Percentiles rank a stretch among this genome's conserved stretches.
These are phyloP conservation scores for Dexiosoma caninum DNA, from an alignment of 2,888 invertebrate species.

Conservation along the genomic window DNA sequence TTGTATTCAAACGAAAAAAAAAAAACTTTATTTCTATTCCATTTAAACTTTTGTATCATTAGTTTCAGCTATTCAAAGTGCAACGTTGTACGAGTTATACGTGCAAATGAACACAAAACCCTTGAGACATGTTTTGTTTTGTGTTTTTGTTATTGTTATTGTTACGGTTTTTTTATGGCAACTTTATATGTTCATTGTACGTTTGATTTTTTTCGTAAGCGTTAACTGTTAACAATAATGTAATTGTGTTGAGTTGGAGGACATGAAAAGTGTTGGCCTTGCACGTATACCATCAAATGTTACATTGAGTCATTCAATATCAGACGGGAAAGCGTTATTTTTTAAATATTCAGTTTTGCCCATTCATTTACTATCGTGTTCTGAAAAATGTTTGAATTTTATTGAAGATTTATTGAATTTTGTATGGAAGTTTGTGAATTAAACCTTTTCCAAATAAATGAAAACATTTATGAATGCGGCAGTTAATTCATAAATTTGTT, in stretches of 20 bases:
- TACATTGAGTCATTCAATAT: background rate
- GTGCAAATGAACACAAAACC: constrained; percentile 8
- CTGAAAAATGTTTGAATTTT: too few relatives aligned
- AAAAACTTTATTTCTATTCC: constrained; percentile 1
- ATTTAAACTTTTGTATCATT: constrained; percentile 44
- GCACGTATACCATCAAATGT: constrained; percentile 51
- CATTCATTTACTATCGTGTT: too few relatives aligned
- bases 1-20: background rate
- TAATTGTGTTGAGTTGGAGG: background rate
- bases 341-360: too few relatives aligned
- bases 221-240: background rate
- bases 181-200: background rate
- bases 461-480: too few relatives aligned
- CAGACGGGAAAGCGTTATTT: too few relatives aligned
- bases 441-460: too few relatives aligned
- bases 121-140: constrained; percentile 41
- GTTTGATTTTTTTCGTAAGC: background rate
- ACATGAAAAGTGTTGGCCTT: constrained; percentile 30
- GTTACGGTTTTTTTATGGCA: constrained; percentile 5
- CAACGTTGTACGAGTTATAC: constrained; percentile 21
- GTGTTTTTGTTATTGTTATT: constrained; percentile 1
- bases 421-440: too few relatives aligned
- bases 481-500: too few relatives aligned
- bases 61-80: constrained; percentile 32
- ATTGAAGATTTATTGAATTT: too few relatives aligned